A percentile compares a stretch with the other conserved stretches of the same genome.
Conservation (phyloP, 2,113 vertebrate genomes). For the Peromyscus polionotus region DNA sequence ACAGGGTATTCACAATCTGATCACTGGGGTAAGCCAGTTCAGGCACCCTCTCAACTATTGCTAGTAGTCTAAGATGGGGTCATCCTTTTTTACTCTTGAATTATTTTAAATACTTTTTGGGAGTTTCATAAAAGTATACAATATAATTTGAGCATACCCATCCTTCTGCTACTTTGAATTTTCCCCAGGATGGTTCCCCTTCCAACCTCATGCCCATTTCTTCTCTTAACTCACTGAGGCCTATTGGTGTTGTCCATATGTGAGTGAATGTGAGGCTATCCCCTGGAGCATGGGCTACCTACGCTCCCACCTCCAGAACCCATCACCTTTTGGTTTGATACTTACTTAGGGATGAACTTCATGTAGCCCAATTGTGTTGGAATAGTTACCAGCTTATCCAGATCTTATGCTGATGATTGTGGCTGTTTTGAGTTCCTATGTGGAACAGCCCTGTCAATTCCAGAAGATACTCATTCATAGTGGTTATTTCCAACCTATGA, state of each 20-base stretch:
- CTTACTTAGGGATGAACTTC: not conserved
- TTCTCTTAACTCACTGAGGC: not conserved
- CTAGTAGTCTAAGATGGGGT: too few species aligned
- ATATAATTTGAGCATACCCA: not conserved
- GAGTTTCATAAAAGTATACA: too few species aligned
- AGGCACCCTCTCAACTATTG: too few species aligned
- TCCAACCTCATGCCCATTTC: not conserved
- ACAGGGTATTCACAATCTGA: too few species aligned
- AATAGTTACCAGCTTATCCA: too few species aligned
- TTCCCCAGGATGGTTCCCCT: too few species aligned
- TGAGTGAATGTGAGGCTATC: not conserved
- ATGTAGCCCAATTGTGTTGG: too few species aligned
- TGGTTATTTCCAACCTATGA: not conserved
- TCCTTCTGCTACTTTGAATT: not conserved
- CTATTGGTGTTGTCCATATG: fast-evolving
- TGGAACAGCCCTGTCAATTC: too few species aligned
- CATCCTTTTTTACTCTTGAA: not conserved
- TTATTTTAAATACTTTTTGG: not conserved
- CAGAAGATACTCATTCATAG: not conserved
- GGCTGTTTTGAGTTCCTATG: not conserved
- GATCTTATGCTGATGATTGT: not conserved
- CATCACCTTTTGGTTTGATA: not conserved
- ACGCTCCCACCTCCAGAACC: not conserved
- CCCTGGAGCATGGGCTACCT: not conserved
- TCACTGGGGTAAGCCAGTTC: too few species aligned